Conservation (phyloP, 2,797 vertebrate species). For the Rousettus madagascariensis region DNA sequence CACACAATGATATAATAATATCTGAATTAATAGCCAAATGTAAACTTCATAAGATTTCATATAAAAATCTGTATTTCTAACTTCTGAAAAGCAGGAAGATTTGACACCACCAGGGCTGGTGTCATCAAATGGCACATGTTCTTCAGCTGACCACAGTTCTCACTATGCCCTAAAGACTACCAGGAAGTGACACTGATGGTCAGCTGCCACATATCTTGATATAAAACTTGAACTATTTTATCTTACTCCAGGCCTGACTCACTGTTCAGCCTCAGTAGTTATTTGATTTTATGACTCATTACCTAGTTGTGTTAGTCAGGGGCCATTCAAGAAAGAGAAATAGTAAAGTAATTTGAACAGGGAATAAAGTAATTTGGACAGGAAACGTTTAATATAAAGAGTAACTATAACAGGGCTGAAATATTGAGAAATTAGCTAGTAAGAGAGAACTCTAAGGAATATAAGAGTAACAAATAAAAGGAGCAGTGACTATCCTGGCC, state of each 20-base stretch:
- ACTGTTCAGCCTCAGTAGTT: neutral
- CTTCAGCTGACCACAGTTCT: neutral
- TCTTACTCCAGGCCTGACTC: neutral
- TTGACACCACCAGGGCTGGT: neutral
- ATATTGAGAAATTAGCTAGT: neutral
- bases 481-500: neutral
- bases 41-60: slow-evolving; percentile 22
- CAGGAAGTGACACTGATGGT: neutral
- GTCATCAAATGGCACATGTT: neutral
- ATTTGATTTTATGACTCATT: slow-evolving; percentile 15
- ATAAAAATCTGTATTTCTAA: slow-evolving; percentile 10
- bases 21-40: neutral
- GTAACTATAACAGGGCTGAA: neutral
- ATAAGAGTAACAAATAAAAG: neutral
- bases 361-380: neutral
- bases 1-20: neutral
- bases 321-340: slow-evolving; percentile 11
- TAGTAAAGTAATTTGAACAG: slow-evolving; percentile 10
- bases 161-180: neutral
- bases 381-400: neutral
- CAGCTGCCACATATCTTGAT: neutral
- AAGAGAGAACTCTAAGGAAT: neutral
- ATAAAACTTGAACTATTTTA: neutral
- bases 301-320: neutral
- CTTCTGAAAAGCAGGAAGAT: slow-evolving; percentile 13